Percentiles rank a stretch among this genome's conserved stretches.
Conservation (phyloP, 2,113 vertebrate genomes). For the Tringa solitaria region DNA sequence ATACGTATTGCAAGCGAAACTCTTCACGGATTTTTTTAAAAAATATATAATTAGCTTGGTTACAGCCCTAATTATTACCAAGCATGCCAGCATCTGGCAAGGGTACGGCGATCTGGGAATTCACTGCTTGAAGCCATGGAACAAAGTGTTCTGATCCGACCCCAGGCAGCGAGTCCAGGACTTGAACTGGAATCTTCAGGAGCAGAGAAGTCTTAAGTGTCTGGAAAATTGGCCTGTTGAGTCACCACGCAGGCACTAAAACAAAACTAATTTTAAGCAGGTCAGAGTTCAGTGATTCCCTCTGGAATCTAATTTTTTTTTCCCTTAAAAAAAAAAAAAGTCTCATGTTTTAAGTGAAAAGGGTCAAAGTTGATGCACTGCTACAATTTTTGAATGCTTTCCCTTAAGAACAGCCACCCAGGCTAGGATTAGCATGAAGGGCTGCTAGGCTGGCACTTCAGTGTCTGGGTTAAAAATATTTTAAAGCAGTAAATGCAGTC, state of each 20-base stretch:
- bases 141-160: constrained; percentile 78
- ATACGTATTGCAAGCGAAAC: constrained; percentile 35
- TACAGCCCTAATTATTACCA: constrained; percentile 59
- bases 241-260: constrained; percentile 79
- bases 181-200: constrained; percentile 78
- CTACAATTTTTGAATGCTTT: constrained; percentile 81
- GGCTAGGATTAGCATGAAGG: constrained; percentile 75
- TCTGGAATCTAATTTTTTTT: constrained; percentile 75
- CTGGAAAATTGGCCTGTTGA: constrained; percentile 80
- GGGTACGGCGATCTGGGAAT: constrained; percentile 70
- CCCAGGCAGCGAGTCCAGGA: constrained; percentile 63
- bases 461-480: constrained; percentile 80
- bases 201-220: constrained; percentile 76
- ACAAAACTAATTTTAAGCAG: constrained; percentile 86
- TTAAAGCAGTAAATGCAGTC: constrained; percentile 75
- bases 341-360: constrained; percentile 80
- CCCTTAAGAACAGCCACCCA: constrained; percentile 79
- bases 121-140: constrained; percentile 66
- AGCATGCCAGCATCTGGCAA: constrained; percentile 75
- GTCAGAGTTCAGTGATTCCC: constrained; percentile 83
- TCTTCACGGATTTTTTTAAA: neutral
- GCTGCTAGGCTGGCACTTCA: constrained; percentile 73
- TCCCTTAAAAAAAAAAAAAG: neutral
- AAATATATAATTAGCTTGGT: constrained; percentile 24
- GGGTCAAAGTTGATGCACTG: constrained; percentile 80